Evolutionary conservation across 2,888 invertebrate genomes (phyloP).

Genomic region (Coelopa pilipes): DNA sequence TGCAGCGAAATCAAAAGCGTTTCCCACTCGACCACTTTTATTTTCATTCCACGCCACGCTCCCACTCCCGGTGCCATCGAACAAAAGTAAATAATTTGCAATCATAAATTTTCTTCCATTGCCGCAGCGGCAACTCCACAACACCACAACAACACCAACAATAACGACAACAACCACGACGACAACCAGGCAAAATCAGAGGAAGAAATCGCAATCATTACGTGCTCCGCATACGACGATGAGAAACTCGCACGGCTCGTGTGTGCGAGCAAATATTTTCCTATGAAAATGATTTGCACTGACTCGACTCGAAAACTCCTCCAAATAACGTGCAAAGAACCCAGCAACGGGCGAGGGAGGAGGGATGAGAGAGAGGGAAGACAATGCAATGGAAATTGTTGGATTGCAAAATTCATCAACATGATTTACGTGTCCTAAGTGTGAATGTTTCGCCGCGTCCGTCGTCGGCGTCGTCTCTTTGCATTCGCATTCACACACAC

Average conservation of each 20-base stretch:
- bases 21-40: background rate
- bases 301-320: background rate
- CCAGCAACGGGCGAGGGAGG: too few species aligned
- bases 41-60: background rate
- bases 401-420: slow-evolving; percentile 25
- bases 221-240: slow-evolving; percentile 7
- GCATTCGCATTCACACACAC: background rate
- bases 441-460: slow-evolving; percentile 23
- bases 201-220: slow-evolving; percentile 2
- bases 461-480: too few species aligned
- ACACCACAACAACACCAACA: background rate
- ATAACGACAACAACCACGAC: too few species aligned
- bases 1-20: slow-evolving; percentile 12
- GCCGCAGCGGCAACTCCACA: background rate
- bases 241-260: background rate
- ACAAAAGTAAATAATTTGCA: slow-evolving; percentile 27
- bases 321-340: too few species aligned
- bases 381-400: slow-evolving; percentile 5
- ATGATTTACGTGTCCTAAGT: slow-evolving; percentile 25
- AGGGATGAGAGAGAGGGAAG: background rate
- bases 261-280: background rate
- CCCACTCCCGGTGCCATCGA: background rate
- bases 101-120: slow-evolving; percentile 24
- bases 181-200: background rate
- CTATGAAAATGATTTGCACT: background rate